Conservation (phyloP, 2,113 vertebrate species). For the Ochotona curzoniae region DNA sequence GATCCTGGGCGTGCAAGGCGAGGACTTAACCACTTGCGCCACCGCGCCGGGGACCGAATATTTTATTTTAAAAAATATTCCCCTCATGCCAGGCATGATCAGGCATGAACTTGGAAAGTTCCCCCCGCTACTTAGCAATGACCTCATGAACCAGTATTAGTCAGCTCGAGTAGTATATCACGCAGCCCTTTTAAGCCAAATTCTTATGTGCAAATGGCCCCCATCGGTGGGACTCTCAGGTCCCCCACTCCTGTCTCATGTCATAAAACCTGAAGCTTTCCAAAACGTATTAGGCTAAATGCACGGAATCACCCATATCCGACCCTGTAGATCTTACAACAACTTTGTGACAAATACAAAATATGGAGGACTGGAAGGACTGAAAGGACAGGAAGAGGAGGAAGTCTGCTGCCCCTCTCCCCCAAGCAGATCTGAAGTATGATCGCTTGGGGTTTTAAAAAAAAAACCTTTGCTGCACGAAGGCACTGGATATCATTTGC, state of each 20-base stretch:
- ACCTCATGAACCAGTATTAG: neutral
- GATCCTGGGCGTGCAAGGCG: no score
- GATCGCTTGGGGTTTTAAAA: no score
- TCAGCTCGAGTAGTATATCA: neutral
- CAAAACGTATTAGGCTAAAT: neutral
- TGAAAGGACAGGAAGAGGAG: neutral
- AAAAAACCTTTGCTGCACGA: neutral
- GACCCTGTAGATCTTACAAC: neutral
- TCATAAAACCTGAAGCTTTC: neutral
- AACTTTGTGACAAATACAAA: neutral
- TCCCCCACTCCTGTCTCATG: neutral
- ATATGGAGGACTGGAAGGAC: neutral
- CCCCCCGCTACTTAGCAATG: neutral
- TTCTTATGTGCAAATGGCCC: neutral
- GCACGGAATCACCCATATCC: neutral
- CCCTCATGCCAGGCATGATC: no score
- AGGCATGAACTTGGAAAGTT: neutral
- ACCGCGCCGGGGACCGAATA: no score
- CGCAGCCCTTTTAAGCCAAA: neutral
- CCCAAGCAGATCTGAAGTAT: no score
- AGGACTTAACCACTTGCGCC: no score
- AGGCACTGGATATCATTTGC: neutral
- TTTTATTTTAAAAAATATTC: no score
- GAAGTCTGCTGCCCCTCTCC: no score
- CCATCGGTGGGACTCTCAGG: neutral